These are phyloP conservation scores for Vultur gryphus DNA, from an alignment of 2,797 vertebrate genomes.

Conservation along the genomic window DNA sequence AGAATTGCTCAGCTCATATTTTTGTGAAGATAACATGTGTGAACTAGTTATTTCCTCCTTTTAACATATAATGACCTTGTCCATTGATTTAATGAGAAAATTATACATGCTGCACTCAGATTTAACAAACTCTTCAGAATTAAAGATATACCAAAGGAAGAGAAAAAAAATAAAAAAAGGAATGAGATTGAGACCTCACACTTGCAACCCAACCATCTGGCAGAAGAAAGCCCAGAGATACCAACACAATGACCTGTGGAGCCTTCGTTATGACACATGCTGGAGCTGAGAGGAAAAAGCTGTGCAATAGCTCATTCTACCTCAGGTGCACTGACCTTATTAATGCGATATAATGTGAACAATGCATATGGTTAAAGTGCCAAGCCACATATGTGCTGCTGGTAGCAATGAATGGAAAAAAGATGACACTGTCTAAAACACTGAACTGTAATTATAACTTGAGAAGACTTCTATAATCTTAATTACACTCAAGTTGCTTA, in stretches of 20 bases:
- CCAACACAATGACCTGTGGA: neutral
- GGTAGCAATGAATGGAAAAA: neutral
- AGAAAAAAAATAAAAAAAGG: neutral
- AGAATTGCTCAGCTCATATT: conserved; percentile 55
- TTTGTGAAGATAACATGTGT: conserved; percentile 49
- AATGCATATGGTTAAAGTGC: neutral
- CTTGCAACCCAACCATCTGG: conserved; percentile 29
- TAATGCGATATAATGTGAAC: neutral
- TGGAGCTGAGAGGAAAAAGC: neutral
- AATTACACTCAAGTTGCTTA: neutral
- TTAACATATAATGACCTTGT: conserved; percentile 67
- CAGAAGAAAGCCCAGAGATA: conserved; percentile 7
- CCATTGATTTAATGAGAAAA: conserved; percentile 72
- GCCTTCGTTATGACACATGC: neutral
- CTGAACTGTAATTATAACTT: neutral
- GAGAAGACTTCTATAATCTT: neutral
- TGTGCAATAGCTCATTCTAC: neutral
- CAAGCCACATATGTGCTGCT: neutral
- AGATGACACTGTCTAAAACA: neutral
- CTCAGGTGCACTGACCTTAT: neutral
- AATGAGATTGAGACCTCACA: neutral
- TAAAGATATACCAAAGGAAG: conserved; percentile 39
- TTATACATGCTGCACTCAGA: conserved; percentile 65
- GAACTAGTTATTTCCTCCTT: conserved; percentile 61
- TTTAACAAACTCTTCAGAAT: conserved; percentile 63